Evolutionary conservation across 2,888 invertebrate genomes (phyloP), one percentile per base, ranked within the genome.

Genomic region (Volucella zonaria): DNA sequence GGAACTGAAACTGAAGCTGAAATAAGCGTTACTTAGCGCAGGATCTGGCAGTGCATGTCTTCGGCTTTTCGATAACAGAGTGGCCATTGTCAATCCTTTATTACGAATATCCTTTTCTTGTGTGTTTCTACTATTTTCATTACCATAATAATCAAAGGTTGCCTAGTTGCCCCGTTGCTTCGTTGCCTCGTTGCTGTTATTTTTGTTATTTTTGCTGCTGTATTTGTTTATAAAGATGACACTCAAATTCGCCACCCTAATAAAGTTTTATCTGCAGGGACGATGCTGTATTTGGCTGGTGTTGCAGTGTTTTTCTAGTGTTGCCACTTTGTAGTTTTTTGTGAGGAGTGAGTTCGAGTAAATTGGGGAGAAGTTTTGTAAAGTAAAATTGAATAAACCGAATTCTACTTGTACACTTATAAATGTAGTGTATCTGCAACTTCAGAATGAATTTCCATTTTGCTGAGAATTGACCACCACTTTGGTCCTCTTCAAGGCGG

Each of bases 61-160:
- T 80, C 67, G 76, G 71, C 71, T 85, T 71, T 83, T 75, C 80
- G 75, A 85, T 76, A 76, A 56, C 58, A 67, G 31, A 31, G 47
- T 71, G 67, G 70, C 61, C 71, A 76, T 71, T 80, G 80, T 75
- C 70, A 31, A 31, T 31, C 31, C 31, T 31, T 79, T 75, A 79
- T 74, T 82, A 23, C 18, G 18, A 23, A 23, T 23, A 79, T 79
- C 64, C 64, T 70, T 79, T 66, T 64, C 70, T 79, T 31, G 31
- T 31, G 6, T 31, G 31, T 31, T 75, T 79, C 79, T 75, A 42
- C 10, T 51, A 76, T 80, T 80, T 80, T 67, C 71, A 75, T 85
- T 85, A 76, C 76, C 70, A 76, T 83, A 80, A 80, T 83, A 75
- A 79, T 75, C 75, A 80, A 67, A 76, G 49, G 15, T 62, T 56